Evolutionary conservation across 2,888 invertebrate species (phyloP), one percentile per base, ranked within the genome.

Genomic region (Rhagophthalmus giganteus): DNA sequence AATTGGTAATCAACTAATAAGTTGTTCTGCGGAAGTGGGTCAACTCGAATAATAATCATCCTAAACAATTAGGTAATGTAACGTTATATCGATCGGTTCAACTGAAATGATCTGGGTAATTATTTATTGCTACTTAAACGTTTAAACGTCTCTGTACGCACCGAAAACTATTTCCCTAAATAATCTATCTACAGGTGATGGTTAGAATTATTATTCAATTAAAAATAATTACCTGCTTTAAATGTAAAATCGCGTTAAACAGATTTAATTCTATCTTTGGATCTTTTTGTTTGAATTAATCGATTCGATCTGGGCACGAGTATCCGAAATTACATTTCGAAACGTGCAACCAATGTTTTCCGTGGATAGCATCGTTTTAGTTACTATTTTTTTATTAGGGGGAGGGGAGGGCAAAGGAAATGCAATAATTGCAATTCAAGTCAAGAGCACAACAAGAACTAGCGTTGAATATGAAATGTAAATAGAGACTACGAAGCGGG

Each of bases 391-490:
- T 30, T 9, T 10, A 14, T n/a, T n/a, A 20, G 9, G 20, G n/a
- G 12, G 24, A n/a, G 9, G 30, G 11, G 16, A n/a, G n/a, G n/a
- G n/a, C n/a, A n/a, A n/a, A 11, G 8, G 14, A 30, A 37, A 37
- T 45, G 45, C 45, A 45, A 46, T 46, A 48, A 34, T 37, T 49
- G 41, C 49, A 35, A 49, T 49, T 49, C 49, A n/a, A 49, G 49
- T 49, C 49, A 40, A 35, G 42, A 33, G 34, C 35, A 32, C 49
- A 39, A 41, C 35, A 41, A 42, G 42, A 49, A 49, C 41, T 49
- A 49, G 31, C 32, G 27, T 12, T 13, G 47, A 47, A 42, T 47
- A 53, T 42, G 42, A 47, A 40, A 42, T 53, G 41, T 37, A 53
- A 47, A 52, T 52, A 47, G 47, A 41, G 33, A 45, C 46, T 40